Evolutionary conservation across 2,113 vertebrate genomes (phyloP), one percentile per base, ranked within the genome.

Genomic region (Hepsetus odoe): DNA sequence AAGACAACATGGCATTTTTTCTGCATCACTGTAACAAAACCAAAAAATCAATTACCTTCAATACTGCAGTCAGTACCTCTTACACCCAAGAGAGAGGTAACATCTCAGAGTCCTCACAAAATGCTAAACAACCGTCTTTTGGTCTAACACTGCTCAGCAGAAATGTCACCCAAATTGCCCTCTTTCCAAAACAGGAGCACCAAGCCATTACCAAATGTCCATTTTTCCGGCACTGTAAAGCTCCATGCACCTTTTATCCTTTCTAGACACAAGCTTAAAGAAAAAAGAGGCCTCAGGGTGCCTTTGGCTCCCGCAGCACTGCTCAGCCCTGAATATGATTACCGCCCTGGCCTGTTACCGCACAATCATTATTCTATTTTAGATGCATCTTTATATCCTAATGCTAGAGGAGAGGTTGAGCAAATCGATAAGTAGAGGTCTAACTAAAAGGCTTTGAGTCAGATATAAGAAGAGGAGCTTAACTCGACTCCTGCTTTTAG

Each of bases 301-400:
- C 46, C 51, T 59, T 12, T 42, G 14, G 51, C 35, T 8, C 51
- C 22, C 38, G 28, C 61, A n/a, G 42, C 20, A 26, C 2, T 35
- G 44, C 30, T 3, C 46, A 7, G 49, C 20, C 56, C 35, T 51
- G 12, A 26, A 51, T 64, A 70, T 8, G 13, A 79, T 46, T 74
- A 69, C 61, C 11, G 20, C 67, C 74, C 8, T 62, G 40, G 66
- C 67, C 24, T 16, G 24, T 58, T 59, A 49, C 68, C 69, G 61
- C 55, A 72, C 42, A 30, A 56, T 13, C 65, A n/a, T 30, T 74
- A 61, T 33, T 30, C 18, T 70, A 72, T 49, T 83, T 74, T 33
- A 40, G 16, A 16, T 24, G 24, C 32, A 55, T 51, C 46, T 51
- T 30, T 35, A 30, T 71, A 75, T 46, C 30, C 55, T 58, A 56